A percentile compares a stretch with the other conserved stretches of the same genome.
phyloP scores from a whole-genome alignment of 2,113 vertebrate genomes.

The Dermatemys mawii region DNA sequence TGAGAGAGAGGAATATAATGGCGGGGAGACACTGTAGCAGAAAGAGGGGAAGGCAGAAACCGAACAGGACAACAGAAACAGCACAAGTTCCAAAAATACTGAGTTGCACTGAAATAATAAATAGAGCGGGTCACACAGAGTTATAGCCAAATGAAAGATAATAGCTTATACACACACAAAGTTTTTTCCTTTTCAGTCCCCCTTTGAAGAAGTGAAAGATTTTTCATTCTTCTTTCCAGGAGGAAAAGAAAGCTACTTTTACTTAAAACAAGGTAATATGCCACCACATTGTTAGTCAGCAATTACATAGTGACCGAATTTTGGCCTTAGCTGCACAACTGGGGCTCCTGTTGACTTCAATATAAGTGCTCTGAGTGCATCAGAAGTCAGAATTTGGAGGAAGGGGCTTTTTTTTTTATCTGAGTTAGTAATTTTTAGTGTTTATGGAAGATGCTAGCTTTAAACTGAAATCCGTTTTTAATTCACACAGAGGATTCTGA shows the following conservation, averaged over 20 bases:
- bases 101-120: not conserved
- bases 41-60: not conserved
- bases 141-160: not conserved
- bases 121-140: not conserved
- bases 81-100: not conserved
- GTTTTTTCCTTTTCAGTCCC: not conserved
- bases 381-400: not conserved
- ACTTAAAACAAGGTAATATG: constrained; percentile 7
- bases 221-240: not conserved
- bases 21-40: not conserved
- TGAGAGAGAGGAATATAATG: not conserved
- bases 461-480: not conserved
- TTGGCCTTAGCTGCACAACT: not conserved
- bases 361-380: not conserved
- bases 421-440: not conserved
- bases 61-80: not conserved
- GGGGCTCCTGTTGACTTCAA: constrained; percentile 3
- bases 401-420: not conserved
- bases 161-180: not conserved
- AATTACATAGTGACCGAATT: constrained; percentile 26
- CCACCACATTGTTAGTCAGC: not conserved
- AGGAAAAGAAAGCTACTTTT: not conserved
- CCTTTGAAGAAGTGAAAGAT: not conserved
- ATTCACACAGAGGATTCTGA: rapidly evolving
- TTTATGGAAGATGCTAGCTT: not conserved